phyloP scores from a whole-genome alignment of 2,113 vertebrate species.

The Leucopsar rothschildi region DNA sequence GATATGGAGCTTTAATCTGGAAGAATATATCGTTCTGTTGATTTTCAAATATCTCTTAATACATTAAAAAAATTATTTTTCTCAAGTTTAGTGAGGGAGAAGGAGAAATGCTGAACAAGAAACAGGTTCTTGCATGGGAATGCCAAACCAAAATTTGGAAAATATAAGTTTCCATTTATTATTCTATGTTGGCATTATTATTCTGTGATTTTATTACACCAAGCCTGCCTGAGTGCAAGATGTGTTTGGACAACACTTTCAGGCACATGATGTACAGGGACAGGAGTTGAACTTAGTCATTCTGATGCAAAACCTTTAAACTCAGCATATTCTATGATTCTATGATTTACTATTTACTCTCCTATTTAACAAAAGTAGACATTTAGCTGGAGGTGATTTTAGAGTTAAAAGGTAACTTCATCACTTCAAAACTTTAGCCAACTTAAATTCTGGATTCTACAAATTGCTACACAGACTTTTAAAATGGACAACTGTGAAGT shows the following conservation, averaged over 20 bases:
- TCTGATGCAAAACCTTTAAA: background rate
- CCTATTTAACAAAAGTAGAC: background rate
- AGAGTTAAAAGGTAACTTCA: background rate
- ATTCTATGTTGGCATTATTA: background rate
- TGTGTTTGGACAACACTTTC: background rate
- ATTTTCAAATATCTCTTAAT: background rate
- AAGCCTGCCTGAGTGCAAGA: background rate
- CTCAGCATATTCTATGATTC: background rate
- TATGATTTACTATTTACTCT: background rate
- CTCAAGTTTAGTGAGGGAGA: background rate
- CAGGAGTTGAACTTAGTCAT: background rate
- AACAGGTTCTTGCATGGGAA: background rate
- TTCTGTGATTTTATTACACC: background rate
- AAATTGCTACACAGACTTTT: background rate
- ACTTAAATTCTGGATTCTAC: background rate
- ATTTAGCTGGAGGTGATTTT: background rate
- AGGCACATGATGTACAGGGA: background rate
- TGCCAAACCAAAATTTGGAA: background rate
- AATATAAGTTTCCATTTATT: background rate
- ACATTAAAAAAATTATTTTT: rapidly evolving
- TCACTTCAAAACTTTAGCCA: background rate
- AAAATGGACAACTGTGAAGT: background rate
- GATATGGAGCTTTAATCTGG: background rate
- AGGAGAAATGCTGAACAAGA: background rate
- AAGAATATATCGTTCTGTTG: background rate